These are phyloP conservation scores for Procavia capensis DNA, from an alignment of 2,113 vertebrate genomes.

Conservation along the genomic window DNA sequence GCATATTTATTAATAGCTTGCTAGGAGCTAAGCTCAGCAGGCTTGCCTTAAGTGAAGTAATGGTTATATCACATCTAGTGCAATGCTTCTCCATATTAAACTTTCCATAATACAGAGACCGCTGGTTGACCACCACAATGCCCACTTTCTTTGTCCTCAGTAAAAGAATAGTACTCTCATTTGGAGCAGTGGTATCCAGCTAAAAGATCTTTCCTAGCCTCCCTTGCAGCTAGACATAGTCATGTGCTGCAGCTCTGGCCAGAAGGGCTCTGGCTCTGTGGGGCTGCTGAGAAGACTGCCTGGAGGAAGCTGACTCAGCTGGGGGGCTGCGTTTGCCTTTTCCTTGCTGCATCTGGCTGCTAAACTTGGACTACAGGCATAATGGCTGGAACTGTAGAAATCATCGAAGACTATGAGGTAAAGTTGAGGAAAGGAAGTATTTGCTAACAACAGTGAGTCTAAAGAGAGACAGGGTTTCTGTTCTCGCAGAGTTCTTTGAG, in stretches of 20 bases:
- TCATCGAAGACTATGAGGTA: neutral
- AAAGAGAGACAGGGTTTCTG: neutral
- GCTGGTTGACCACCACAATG: neutral
- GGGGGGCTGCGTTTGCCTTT: neutral
- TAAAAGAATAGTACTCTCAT: neutral
- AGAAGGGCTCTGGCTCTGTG: neutral
- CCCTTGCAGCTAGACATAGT: neutral
- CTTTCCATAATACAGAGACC: neutral
- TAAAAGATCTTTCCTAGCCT: neutral
- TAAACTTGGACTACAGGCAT: neutral
- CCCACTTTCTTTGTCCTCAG: neutral
- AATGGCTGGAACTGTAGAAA: neutral
- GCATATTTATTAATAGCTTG: neutral
- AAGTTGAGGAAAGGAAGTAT: neutral
- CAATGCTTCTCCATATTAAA: neutral
- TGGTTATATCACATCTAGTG: accelerated
- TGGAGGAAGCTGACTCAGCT: neutral
- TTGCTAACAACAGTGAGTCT: neutral
- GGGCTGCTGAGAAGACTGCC: neutral
- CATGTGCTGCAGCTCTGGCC: accelerated
- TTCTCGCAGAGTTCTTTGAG: neutral
- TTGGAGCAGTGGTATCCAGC: neutral
- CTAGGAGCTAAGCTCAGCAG: neutral
- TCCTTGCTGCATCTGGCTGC: neutral
- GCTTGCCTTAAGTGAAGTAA: neutral